Evolutionary conservation across 2,888 invertebrate species (phyloP).

Genomic region (Bellardia bayeri): DNA sequence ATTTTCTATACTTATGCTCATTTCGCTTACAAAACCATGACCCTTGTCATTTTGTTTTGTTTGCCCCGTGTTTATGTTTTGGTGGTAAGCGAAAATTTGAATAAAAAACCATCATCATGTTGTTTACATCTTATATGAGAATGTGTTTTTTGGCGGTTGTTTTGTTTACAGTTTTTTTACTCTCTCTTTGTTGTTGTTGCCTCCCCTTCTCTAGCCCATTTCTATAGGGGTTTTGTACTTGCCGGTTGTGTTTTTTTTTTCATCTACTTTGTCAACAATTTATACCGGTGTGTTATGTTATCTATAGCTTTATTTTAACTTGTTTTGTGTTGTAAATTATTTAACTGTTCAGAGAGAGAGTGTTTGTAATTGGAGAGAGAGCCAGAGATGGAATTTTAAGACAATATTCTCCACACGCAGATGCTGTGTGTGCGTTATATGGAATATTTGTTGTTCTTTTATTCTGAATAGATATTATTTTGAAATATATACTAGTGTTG

Average conservation of each 20-base stretch:
- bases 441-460: not conserved
- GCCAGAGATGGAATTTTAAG: not conserved
- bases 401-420: slow-evolving; percentile 63
- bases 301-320: slow-evolving; percentile 1
- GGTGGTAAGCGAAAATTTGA: not conserved
- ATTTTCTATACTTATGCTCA: not conserved
- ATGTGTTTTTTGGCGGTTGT: slow-evolving; percentile 54
- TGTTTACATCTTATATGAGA: slow-evolving; percentile 52
- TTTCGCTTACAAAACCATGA: slow-evolving; percentile 60
- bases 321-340: slow-evolving; percentile 14
- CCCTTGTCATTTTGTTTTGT: slow-evolving; percentile 54
- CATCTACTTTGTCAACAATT: not conserved
- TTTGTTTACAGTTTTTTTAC: slow-evolving; percentile 23
- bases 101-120: slow-evolving; percentile 1
- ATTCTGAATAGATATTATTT: not conserved
- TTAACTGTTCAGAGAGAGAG: slow-evolving; percentile 24
- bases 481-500: not conserved
- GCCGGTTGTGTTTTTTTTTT: slow-evolving; percentile 25
- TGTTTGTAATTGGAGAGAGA: not conserved
- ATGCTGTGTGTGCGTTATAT: slow-evolving; percentile 55
- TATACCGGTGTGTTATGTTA: slow-evolving; percentile 43
- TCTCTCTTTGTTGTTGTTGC: not conserved
- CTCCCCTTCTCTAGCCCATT: not conserved
- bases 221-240: not conserved
- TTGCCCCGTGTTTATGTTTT: slow-evolving; percentile 44